phyloP scores from a whole-genome alignment of 2,888 invertebrate genomes.

The Sussaba pulchella region DNA sequence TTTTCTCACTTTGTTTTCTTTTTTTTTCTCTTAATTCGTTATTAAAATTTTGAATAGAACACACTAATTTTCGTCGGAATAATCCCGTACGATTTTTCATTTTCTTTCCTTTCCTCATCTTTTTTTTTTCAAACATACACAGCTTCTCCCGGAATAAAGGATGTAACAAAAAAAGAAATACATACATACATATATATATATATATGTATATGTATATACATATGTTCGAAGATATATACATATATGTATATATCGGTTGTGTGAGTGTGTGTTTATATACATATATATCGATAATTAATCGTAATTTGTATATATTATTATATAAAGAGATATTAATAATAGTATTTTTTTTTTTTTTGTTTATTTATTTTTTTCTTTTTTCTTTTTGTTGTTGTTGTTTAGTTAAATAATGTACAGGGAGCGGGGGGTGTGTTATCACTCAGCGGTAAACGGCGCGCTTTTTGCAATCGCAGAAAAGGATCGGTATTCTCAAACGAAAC shows the following conservation, averaged over 20 bases:
- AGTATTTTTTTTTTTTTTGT: slow-evolving; percentile 74
- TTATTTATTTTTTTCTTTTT: slow-evolving; percentile 49
- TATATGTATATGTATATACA: slow-evolving; percentile 64
- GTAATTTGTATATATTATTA: slow-evolving; percentile 80
- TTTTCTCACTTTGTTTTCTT: slow-evolving; percentile 45
- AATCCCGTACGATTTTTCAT: slow-evolving; percentile 66
- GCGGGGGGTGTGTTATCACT: slow-evolving; percentile 74
- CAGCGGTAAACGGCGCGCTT: slow-evolving; percentile 67
- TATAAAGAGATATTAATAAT: slow-evolving; percentile 82
- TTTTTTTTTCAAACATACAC: slow-evolving; percentile 68
- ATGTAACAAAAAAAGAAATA: slow-evolving; percentile 77
- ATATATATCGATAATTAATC: slow-evolving; percentile 79
- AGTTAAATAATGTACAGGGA: slow-evolving; percentile 82
- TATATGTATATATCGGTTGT: slow-evolving; percentile 69
- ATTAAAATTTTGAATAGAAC: slow-evolving; percentile 75
- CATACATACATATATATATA: slow-evolving; percentile 70
- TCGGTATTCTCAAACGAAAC: slow-evolving; percentile 64
- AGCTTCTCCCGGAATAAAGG: slow-evolving; percentile 76
- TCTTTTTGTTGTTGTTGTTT: slow-evolving; percentile 70
- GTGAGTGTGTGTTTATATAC: slow-evolving; percentile 75
- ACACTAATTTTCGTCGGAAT: slow-evolving; percentile 73
- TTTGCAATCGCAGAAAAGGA: slow-evolving; percentile 33
- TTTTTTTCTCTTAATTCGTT: slow-evolving; percentile 53
- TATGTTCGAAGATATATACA: slow-evolving; percentile 73
- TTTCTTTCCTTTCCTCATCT: neutral